A percentile compares a stretch with the other conserved stretches of the same genome.
phyloP scores from a whole-genome alignment of 2,888 invertebrate genomes.

The Cetonia aurata region DNA sequence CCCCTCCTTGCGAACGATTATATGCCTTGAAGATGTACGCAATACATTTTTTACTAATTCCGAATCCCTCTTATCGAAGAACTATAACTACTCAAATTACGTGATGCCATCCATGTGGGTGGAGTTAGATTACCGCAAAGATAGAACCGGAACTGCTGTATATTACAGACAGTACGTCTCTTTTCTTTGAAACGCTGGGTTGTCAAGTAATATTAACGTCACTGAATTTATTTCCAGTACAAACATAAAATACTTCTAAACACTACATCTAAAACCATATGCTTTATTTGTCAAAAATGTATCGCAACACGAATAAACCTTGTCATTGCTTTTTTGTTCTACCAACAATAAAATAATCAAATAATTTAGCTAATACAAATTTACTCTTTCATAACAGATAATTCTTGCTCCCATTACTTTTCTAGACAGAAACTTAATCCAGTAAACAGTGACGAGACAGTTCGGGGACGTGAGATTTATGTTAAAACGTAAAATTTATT shows the following conservation, averaged over 20 bases:
- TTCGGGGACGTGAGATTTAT: constrained; percentile 18
- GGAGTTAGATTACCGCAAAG: constrained; percentile 34
- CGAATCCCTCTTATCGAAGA: constrained; percentile 16
- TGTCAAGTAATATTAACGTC: no score
- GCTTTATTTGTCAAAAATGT: no score
- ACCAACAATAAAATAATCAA: no score
- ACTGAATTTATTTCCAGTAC: no score
- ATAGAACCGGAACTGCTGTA: constrained; percentile 21
- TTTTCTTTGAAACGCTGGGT: no score
- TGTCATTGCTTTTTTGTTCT: no score
- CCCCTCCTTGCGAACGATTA: constrained; percentile 48
- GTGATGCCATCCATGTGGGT: constrained; percentile 20
- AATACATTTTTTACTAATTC: constrained; percentile 28
- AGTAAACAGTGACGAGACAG: background rate
- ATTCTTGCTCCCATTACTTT: constrained; percentile 9
- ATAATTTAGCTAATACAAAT: background rate
- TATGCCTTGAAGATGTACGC: constrained; percentile 47
- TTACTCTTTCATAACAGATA: background rate
- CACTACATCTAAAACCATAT: no score
- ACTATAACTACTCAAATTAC: constrained; percentile 30
- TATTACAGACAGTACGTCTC: background rate
- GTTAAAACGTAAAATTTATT: constrained; percentile 28
- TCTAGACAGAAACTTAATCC: constrained; percentile 13
- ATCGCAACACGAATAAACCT: no score
- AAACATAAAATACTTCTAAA: no score